Percentiles rank a stretch among this genome's conserved stretches.
Conservation (phyloP, 1,140 invertebrate species). For the Drosophila bifasciata region DNA sequence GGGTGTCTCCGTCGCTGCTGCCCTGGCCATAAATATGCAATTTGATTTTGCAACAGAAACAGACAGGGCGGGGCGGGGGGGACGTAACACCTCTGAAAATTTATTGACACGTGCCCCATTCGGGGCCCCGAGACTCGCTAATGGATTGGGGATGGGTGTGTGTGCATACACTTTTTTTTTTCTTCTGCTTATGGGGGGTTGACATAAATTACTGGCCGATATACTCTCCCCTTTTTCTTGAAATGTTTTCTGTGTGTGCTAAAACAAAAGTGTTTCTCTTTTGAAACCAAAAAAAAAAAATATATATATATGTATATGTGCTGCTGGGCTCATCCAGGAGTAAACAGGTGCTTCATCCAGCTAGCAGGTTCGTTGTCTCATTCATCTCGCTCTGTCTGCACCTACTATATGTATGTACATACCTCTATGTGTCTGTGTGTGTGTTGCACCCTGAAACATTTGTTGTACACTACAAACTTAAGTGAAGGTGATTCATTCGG, state of each 20-base stretch:
- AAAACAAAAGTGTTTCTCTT: constrained; percentile 44
- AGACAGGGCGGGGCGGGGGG: too few species aligned
- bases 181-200: background rate
- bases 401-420: background rate
- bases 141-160: constrained; percentile 22
- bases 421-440: background rate
- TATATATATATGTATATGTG: too few species aligned
- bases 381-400: background rate
- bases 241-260: constrained; percentile 16
- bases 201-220: constrained; percentile 16
- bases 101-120: constrained; percentile 45
- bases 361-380: constrained; percentile 63
- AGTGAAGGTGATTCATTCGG: too few species aligned
- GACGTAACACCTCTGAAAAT: constrained; percentile 12
- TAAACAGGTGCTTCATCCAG: constrained; percentile 71
- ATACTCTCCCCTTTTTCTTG: background rate
- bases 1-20: background rate
- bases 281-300: too few species aligned
- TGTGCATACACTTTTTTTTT: background rate
- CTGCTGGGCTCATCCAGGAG: constrained; percentile 43
- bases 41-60: constrained; percentile 35
- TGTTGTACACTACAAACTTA: too few species aligned
- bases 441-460: too few species aligned
- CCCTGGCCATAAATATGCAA: constrained; percentile 54
- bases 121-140: constrained; percentile 14